Conservation (phyloP, 23 tunicate species). For the Trididemnum clinides region DNA sequence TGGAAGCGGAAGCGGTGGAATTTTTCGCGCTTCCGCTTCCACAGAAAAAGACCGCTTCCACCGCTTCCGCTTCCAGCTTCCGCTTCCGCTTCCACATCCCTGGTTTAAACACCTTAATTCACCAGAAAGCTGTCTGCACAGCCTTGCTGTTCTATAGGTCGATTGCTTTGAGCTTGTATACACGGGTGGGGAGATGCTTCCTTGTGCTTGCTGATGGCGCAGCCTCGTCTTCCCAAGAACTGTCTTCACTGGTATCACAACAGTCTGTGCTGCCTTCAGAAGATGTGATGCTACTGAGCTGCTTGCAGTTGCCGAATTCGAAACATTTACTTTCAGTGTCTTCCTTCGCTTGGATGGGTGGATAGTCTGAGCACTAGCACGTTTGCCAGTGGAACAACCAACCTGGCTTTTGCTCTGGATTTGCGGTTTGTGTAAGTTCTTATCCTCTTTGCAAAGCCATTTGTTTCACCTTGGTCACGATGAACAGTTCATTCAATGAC, state of each 20-base stretch:
- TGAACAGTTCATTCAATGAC: slow-evolving; percentile 5
- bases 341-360: slow-evolving; percentile 10
- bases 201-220: slow-evolving; percentile 1
- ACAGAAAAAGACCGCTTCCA: too few species aligned
- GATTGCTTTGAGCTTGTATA: background rate
- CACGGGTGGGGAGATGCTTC: background rate
- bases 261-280: background rate
- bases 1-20: too few species aligned
- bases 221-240: background rate
- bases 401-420: slow-evolving; percentile 15
- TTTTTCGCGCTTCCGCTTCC: too few species aligned
- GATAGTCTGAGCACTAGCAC: background rate
- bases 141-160: background rate
- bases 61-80: too few species aligned
- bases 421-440: background rate
- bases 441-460: background rate
- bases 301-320: background rate
- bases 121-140: background rate
- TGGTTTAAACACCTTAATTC: too few species aligned
- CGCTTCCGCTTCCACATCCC: too few species aligned
- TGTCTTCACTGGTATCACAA: background rate
- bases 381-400: slow-evolving; percentile 9
- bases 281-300: background rate
- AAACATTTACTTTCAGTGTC: background rate
- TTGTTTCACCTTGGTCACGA: slow-evolving; percentile 4